Conservation (phyloP, 2,797 vertebrate genomes). For the Sebastiscus albofasciatus region DNA sequence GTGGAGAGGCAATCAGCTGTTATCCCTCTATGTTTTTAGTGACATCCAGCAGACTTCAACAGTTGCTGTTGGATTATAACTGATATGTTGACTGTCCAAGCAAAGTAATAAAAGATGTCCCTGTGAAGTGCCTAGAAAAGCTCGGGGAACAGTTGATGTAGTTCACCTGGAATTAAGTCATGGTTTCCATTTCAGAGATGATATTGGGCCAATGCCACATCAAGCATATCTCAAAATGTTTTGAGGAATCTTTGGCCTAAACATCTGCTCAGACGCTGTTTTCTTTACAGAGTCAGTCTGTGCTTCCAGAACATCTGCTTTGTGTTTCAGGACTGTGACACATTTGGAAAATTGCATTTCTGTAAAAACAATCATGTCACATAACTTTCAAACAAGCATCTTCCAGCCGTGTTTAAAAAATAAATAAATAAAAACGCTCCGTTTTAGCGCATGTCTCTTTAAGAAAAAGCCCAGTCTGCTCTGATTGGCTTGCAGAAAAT, state of each 20-base stretch:
- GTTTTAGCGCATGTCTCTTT: too few species aligned
- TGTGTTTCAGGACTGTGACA: conserved; percentile 1
- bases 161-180: conserved; percentile 42
- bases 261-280: conserved; percentile 4
- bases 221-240: conserved; percentile 23
- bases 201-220: conserved; percentile 7
- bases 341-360: conserved; percentile 16
- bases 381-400: not conserved
- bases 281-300: not conserved
- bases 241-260: conserved; percentile 12
- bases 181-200: conserved; percentile 38
- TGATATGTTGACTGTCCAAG: not conserved
- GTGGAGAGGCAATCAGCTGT: not conserved
- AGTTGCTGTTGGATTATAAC: not conserved
- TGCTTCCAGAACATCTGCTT: conserved; percentile 8
- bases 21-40: not conserved
- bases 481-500: too few species aligned
- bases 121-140: not conserved
- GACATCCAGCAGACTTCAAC: not conserved
- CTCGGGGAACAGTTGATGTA: not conserved
- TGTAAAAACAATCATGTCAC: conserved; percentile 11
- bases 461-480: too few species aligned
- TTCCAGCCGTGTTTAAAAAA: not conserved
- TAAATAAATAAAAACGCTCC: too few species aligned
- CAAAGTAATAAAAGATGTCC: not conserved